Base-by-base conservation (phyloP, 2,113 vertebrate species). In the Xenotilapia caudafasciata region DNA sequence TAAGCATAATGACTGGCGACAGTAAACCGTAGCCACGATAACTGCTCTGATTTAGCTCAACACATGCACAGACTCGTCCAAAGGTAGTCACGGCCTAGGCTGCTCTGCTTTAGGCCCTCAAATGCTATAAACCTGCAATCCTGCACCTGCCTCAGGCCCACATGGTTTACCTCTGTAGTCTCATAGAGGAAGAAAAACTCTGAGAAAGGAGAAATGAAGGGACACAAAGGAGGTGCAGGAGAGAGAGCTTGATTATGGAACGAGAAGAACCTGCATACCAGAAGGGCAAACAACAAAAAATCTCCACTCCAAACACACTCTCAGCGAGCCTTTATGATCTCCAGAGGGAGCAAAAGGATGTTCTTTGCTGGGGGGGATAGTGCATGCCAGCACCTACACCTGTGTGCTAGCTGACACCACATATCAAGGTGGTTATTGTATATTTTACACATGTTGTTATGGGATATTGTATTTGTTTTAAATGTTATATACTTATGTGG, bases 41-140 rank as follows among this genome's bases (percentile, higher is more conserved):
- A 88, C 65, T 73, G 89, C 79, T 77, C 56, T 92, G 93, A 92
- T 90, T 92, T 80, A 90, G 84, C 92, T 91, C 58, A 9, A 65
- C 82, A 82, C 96, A 92, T 83, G 95, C 89, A 91, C 85, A 92
- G 92, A 91, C 96, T 91, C 53, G 92, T 94, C 68, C 15, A n/a
- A 5, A 81, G 65, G 86, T 83, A 92, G 90, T 89, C 92, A 84
- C 56, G 33, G 40, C 83, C 77, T 19, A 14, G 88, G 89, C 65
- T 6, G 68, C 81, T 86, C 86, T 56, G 70, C 58, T 91, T 47
- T 14, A 45, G 84, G 85, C 84, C 79, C 19, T 38, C 83, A 79
- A 95, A 94, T 92, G 92, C 89, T 88, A 93, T 62, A 93, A 93
- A 92, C 91, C 91, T 89, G 89, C 90, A 93, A 93, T 95, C 92